Evolutionary conservation across 1,140 invertebrate species (phyloP).

Genomic region (Asbolus verrucosus): DNA sequence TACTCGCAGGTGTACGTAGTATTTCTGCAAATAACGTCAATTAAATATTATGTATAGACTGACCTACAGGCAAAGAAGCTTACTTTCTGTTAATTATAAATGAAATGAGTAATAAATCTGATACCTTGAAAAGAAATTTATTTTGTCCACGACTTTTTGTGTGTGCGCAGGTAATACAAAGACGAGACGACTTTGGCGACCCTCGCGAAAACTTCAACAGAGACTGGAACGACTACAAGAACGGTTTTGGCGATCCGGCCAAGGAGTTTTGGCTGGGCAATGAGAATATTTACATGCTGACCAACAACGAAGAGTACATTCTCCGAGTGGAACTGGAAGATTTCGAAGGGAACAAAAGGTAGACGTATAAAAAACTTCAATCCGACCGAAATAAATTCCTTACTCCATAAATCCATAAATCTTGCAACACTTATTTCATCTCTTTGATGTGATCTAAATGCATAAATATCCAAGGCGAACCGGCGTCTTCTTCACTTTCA

Average conservation of each 20-base stretch:
- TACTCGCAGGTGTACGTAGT: constrained; percentile 29
- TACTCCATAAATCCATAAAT: not conserved
- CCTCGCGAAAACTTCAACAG: constrained; percentile 92
- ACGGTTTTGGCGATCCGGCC: constrained; percentile 91
- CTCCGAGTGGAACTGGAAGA: constrained; percentile 91
- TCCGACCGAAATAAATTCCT: no score
- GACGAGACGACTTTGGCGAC: constrained; percentile 87
- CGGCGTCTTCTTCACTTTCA: constrained; percentile 49
- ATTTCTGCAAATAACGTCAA: constrained; percentile 34
- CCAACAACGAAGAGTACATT: constrained; percentile 93
- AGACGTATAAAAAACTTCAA: no score
- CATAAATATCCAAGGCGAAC: constrained; percentile 46
- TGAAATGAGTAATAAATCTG: not conserved
- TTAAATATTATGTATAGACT: constrained; percentile 40
- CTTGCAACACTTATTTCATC: constrained; percentile 15
- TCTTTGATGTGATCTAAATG: constrained; percentile 1
- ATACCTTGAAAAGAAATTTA: not conserved
- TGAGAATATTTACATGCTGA: constrained; percentile 94
- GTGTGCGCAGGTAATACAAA: constrained; percentile 83
- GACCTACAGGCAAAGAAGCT: not conserved
- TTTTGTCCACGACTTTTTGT: not conserved
- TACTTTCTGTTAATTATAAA: constrained; percentile 11
- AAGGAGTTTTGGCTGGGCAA: constrained; percentile 95
- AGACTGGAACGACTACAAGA: constrained; percentile 96
- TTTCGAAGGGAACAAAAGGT: constrained; percentile 94